Conservation (phyloP, 2,113 vertebrate species). For the Rhizomys pruinosus region DNA sequence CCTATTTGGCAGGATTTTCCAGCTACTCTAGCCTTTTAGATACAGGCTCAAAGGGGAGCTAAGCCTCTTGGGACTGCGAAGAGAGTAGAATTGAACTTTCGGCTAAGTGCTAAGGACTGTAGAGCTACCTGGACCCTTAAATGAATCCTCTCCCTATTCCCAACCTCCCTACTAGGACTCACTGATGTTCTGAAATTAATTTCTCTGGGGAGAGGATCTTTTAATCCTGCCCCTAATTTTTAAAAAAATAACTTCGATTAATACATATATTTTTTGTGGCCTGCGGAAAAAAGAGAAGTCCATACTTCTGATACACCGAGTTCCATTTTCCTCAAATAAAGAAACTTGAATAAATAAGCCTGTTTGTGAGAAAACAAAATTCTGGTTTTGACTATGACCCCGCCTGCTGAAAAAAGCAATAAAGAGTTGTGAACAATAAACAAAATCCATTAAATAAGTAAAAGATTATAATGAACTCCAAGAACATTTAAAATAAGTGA, state of each 20-base stretch:
- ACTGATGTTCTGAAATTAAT: not conserved
- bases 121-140: not conserved
- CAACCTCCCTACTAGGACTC: not conserved
- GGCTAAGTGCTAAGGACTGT: not conserved
- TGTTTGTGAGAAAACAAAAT: not conserved
- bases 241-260: not conserved
- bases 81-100: not conserved
- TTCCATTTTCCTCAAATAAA: not conserved
- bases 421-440: not conserved
- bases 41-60: not conserved
- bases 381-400: not conserved
- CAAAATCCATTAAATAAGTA: not conserved
- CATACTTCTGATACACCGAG: not conserved
- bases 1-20: slow-evolving; percentile 61
- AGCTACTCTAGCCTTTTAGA: slow-evolving; percentile 30
- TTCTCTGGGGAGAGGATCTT: not conserved
- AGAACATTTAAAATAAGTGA: not conserved
- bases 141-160: fast-evolving
- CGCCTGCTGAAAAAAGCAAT: not conserved
- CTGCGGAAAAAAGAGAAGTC: not conserved
- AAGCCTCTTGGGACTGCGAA: not conserved
- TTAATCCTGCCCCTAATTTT: not conserved
- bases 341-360: fast-evolving
- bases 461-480: not conserved
- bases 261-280: not conserved